Evolutionary conservation across 2,797 vertebrate genomes (phyloP).

Genomic region (Gymnoscopelus microlampas): DNA sequence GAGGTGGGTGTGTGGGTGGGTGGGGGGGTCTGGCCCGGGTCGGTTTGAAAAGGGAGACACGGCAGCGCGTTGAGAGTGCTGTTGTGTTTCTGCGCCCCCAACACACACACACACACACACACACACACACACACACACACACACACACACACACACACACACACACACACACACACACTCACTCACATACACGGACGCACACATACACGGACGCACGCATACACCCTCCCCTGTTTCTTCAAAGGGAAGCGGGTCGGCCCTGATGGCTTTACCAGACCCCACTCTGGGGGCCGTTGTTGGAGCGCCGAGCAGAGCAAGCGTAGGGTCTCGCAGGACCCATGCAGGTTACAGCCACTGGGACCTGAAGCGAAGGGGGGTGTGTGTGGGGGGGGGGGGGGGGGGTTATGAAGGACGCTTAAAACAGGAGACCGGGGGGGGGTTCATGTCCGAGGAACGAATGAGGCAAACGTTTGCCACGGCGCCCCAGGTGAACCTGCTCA

Average conservation of each 20-base stretch:
- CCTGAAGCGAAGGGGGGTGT: neutral
- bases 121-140: conserved; percentile 33
- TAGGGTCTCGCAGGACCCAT: conserved; percentile 24
- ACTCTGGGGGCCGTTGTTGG: conserved; percentile 47
- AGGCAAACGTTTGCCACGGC: neutral
- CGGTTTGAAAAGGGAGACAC: conserved; percentile 65
- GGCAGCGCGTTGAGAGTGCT: conserved; percentile 69
- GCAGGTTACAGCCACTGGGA: conserved; percentile 11
- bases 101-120: conserved; percentile 16
- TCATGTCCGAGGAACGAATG: neutral
- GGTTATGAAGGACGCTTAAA: neutral
- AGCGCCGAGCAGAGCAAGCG: conserved; percentile 14
- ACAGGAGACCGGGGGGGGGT: neutral
- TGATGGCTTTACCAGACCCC: conserved; percentile 64
- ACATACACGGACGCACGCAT: conserved; percentile 36
- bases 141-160: conserved; percentile 29
- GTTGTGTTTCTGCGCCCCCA: conserved; percentile 74
- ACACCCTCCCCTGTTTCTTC: conserved; percentile 38
- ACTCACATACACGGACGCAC: conserved; percentile 9
- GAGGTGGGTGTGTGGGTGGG: conserved; percentile 18
- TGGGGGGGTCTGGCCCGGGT: conserved; percentile 24
- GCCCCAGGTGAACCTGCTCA: conserved; percentile 44
- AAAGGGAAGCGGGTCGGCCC: conserved; percentile 38
- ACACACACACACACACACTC: conserved; percentile 47
- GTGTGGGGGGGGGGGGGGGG: neutral